phyloP scores from a whole-genome alignment of 2,113 vertebrate species.

The Hyla sarda region DNA sequence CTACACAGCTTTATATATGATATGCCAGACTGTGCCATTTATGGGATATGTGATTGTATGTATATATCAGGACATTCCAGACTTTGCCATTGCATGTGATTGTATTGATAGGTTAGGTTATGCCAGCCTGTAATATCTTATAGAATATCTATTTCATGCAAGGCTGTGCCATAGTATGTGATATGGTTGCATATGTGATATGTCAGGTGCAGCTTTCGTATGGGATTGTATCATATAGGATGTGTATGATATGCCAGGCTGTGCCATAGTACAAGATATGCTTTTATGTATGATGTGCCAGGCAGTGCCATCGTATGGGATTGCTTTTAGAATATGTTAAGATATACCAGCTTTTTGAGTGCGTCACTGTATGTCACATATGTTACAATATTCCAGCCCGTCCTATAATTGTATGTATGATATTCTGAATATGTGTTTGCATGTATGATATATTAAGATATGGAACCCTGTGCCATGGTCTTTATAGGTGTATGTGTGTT shows the following conservation, averaged over 20 bases:
- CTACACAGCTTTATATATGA: not conserved
- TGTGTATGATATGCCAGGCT: not conserved
- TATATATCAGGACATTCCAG: not conserved
- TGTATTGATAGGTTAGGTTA: not conserved
- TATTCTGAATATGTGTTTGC: not conserved
- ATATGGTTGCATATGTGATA: no score
- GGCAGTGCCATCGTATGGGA: not conserved
- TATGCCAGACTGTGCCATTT: not conserved
- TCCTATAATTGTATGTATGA: not conserved
- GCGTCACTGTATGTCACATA: not conserved
- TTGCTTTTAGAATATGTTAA: not conserved
- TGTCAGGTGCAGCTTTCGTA: no score
- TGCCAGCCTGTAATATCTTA: not conserved
- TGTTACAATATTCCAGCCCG: not conserved
- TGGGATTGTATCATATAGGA: no score
- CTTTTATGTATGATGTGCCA: not conserved
- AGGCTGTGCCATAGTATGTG: not conserved
- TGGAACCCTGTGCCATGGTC: not conserved
- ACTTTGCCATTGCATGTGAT: not conserved
- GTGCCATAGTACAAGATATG: not conserved
- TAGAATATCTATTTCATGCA: not conserved
- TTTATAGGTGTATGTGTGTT: not conserved
- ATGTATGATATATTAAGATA: not conserved
- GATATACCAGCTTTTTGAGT: not conserved
- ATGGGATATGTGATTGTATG: not conserved